Evolutionary conservation across 2,888 invertebrate species (phyloP).

Genomic region (Erebia epiphron): DNA sequence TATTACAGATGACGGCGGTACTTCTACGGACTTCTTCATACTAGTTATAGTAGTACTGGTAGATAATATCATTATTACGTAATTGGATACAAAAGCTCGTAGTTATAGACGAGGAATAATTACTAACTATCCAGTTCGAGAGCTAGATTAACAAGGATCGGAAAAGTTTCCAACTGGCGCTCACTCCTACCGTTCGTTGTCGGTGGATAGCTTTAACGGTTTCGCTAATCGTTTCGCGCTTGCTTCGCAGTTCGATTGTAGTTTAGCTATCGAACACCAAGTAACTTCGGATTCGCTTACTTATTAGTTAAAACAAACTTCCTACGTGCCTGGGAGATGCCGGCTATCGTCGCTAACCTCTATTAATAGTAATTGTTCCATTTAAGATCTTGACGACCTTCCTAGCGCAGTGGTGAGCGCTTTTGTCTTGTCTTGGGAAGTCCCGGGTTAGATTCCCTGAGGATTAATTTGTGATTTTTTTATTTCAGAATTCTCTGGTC

Average conservation of each 20-base stretch:
- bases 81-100: background rate
- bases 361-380: too few species aligned
- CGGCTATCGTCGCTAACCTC: too few species aligned
- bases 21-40: too few species aligned
- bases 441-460: too few species aligned
- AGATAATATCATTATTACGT: background rate
- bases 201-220: conserved; percentile 12
- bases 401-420: too few species aligned
- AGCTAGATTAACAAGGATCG: conserved; percentile 11
- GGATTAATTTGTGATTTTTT: background rate
- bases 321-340: too few species aligned
- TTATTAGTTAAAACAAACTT: too few species aligned
- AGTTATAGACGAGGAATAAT: background rate
- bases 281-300: too few species aligned
- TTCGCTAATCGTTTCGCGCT: conserved; percentile 12
- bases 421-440: too few species aligned
- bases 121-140: conserved; percentile 9
- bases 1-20: too few species aligned
- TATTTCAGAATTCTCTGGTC: background rate
- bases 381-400: too few species aligned
- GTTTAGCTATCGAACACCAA: background rate
- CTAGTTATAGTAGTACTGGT: too few species aligned
- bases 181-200: conserved; percentile 6
- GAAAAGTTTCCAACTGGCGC: conserved; percentile 14
- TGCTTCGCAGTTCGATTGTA: conserved; percentile 5